Evolutionary conservation across 2,797 vertebrate species (phyloP).

Genomic region (Cossypha niveicapilla): DNA sequence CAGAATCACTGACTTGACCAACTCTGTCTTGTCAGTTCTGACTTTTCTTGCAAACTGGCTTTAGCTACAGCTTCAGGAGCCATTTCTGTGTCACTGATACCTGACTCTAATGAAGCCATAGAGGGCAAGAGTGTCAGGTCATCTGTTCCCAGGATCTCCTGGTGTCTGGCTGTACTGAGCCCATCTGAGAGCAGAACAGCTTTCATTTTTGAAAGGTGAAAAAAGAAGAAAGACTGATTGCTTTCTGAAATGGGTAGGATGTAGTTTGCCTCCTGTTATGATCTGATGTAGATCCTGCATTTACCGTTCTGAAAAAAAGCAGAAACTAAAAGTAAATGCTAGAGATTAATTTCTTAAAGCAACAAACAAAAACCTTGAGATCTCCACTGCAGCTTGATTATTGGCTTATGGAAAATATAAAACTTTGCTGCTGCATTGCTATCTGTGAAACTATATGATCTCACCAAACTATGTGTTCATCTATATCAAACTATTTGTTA

Average conservation of each 20-base stretch:
- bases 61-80: not conserved
- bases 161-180: not conserved
- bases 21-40: not conserved
- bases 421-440: constrained; percentile 45
- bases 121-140: not conserved
- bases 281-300: not conserved
- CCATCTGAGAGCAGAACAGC: not conserved
- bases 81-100: not conserved
- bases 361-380: not conserved
- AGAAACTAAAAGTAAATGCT: not conserved
- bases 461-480: constrained; percentile 61
- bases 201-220: not conserved
- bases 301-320: constrained; percentile 21
- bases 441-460: constrained; percentile 59
- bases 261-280: not conserved
- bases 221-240: not conserved
- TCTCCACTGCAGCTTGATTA: not conserved
- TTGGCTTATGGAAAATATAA: constrained; percentile 17
- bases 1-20: not conserved
- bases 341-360: constrained; percentile 24
- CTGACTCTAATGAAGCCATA: not conserved
- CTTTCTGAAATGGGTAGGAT: not conserved
- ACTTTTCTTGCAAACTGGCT: not conserved
- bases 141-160: not conserved
- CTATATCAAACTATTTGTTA: constrained; percentile 61